phyloP scores from a whole-genome alignment of 2,888 invertebrate genomes.

The Trichogramma dendrolimi region DNA sequence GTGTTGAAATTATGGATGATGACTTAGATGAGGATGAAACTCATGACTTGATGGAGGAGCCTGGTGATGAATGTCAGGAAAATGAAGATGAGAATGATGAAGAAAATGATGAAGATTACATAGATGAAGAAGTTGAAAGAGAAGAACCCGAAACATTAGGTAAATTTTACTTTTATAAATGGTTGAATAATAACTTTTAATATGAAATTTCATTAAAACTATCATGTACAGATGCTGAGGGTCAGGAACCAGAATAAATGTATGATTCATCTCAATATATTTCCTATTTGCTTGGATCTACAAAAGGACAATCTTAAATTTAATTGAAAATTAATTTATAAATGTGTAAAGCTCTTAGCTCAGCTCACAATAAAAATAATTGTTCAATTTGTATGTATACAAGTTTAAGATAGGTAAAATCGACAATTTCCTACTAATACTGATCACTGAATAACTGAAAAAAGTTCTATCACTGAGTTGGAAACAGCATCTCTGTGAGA shows the following conservation, averaged over 20 bases:
- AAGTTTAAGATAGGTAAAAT: too few species aligned
- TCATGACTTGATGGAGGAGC: conserved; percentile 23
- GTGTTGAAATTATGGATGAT: conserved; percentile 45
- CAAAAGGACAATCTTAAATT: conserved; percentile 23
- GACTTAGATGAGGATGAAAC: conserved; percentile 35
- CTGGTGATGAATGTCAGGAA: conserved; percentile 42
- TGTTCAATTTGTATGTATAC: background rate
- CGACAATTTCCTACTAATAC: too few species aligned
- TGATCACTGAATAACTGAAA: background rate
- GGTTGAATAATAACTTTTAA: background rate
- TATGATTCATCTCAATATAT: conserved; percentile 5
- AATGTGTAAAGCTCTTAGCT: conserved; percentile 17
- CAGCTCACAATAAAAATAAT: background rate
- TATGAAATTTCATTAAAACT: background rate
- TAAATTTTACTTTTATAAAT: background rate
- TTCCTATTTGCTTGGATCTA: conserved; percentile 14
- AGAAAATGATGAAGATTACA: conserved; percentile 45
- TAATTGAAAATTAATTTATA: conserved; percentile 15
- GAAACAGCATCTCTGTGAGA: conserved; percentile 2
- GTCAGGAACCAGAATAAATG: conserved; percentile 27
- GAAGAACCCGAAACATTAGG: conserved; percentile 36
- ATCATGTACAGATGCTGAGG: conserved; percentile 23
- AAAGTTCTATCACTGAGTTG: background rate
- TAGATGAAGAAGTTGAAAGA: conserved; percentile 45
- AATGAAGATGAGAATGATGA: conserved; percentile 41